Evolutionary conservation across 2,113 vertebrate genomes (phyloP).

Genomic region (Gymnarchus niloticus): DNA sequence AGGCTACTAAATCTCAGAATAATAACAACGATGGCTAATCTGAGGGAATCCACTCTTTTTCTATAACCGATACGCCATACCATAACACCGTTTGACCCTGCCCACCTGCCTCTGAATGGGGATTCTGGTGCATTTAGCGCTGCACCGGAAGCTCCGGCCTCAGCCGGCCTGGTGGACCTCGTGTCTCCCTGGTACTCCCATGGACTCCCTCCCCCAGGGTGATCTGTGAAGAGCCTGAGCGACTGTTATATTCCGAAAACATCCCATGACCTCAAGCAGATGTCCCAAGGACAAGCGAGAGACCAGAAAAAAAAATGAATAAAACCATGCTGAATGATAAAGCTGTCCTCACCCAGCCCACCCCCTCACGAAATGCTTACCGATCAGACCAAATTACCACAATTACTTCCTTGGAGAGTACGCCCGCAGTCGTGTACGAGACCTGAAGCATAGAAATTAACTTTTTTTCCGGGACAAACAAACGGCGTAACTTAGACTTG

Average conservation of each 20-base stretch:
- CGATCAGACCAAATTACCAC: neutral
- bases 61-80: too few relatives aligned
- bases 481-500: neutral
- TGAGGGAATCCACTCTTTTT: too few relatives aligned
- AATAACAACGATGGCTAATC: too few relatives aligned
- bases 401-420: neutral
- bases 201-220: too few relatives aligned
- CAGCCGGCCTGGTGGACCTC: too few relatives aligned
- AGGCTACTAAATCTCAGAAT: neutral
- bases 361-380: neutral
- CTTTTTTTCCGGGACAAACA: neutral
- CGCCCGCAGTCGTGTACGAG: neutral
- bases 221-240: conserved; percentile 26
- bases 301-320: neutral
- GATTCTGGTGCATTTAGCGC: too few relatives aligned
- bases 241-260: conserved; percentile 37
- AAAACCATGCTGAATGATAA: conserved; percentile 14
- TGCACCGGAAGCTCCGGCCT: too few relatives aligned
- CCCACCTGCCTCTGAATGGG: too few relatives aligned
- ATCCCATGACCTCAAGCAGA: conserved; percentile 36
- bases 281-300: conserved; percentile 4
- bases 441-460: neutral
- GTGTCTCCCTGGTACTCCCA: too few relatives aligned
- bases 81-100: too few relatives aligned
- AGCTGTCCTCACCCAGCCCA: neutral